Evolutionary conservation across 2,797 vertebrate species (phyloP).

Genomic region (Steatocranus sp.): DNA sequence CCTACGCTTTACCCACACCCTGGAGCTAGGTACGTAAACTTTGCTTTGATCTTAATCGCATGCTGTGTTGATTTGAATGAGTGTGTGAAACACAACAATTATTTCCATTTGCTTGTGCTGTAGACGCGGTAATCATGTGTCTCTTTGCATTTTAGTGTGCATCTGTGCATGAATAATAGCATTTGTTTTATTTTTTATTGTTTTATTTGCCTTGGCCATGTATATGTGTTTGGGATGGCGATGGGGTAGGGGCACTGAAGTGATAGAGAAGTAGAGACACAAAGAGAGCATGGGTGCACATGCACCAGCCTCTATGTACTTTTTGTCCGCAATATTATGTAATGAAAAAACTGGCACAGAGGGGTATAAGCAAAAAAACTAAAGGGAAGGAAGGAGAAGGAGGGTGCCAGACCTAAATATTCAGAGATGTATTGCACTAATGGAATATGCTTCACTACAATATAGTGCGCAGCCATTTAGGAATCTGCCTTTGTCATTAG

Average conservation of each 20-base stretch:
- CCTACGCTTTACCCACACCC: conserved; percentile 20
- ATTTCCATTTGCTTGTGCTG: background rate
- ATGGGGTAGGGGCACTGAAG: background rate
- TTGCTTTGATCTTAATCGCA: conserved; percentile 51
- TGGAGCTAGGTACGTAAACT: conserved; percentile 24
- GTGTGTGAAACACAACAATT: conserved; percentile 9
- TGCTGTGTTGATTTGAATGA: conserved; percentile 30
- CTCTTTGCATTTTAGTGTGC: background rate
- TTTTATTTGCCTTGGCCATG: background rate
- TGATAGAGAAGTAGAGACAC: background rate
- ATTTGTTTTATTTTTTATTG: background rate
- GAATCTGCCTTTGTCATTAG: conserved; percentile 61
- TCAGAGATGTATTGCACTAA: conserved; percentile 50
- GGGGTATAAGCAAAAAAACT: conserved; percentile 36
- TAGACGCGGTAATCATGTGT: background rate
- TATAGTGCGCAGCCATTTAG: conserved; percentile 56
- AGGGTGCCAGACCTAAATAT: conserved; percentile 43
- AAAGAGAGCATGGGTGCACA: conserved; percentile 23
- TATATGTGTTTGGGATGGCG: background rate
- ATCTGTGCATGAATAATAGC: conserved; percentile 6
- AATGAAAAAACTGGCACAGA: conserved; percentile 55
- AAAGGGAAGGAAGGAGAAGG: conserved; percentile 21
- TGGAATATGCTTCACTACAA: conserved; percentile 54
- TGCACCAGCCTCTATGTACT: conserved; percentile 30
- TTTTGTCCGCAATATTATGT: conserved; percentile 60